Conservation (phyloP, 1,140 invertebrate genomes). For the Ladona fulva region DNA sequence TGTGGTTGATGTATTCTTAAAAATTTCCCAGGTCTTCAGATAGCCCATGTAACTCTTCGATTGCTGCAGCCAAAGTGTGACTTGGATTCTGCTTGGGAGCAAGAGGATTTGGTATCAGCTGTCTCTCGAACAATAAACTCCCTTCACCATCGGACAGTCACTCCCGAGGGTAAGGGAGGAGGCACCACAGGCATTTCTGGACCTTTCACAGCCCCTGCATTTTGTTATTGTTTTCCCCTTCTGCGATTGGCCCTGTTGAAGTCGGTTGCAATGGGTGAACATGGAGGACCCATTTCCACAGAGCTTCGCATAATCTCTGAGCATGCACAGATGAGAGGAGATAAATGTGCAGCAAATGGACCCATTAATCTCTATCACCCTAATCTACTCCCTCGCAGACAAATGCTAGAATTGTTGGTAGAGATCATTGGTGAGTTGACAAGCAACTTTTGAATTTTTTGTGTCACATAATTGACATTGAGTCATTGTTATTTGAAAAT, state of each 20-base stretch:
- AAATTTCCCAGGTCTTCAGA: constrained; percentile 31
- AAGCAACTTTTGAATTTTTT: neutral
- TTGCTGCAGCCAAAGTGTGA: constrained; percentile 68
- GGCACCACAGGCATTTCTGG: constrained; percentile 18
- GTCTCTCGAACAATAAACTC: constrained; percentile 49
- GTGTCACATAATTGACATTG: neutral
- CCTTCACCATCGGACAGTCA: constrained; percentile 44
- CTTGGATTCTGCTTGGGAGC: constrained; percentile 65
- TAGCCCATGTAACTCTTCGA: constrained; percentile 60
- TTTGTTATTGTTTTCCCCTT: constrained; percentile 76
- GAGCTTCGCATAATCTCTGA: constrained; percentile 60
- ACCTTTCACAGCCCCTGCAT: constrained; percentile 57
- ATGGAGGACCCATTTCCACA: constrained; percentile 50
- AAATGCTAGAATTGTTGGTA: constrained; percentile 72
- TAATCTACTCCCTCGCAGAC: constrained; percentile 62
- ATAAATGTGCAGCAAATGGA: constrained; percentile 22
- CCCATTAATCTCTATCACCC: constrained; percentile 51
- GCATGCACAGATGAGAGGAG: constrained; percentile 56
- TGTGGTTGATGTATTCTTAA: too few relatives aligned
- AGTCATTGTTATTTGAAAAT: too few relatives aligned
- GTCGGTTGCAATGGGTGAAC: constrained; percentile 30
- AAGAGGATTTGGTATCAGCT: constrained; percentile 53
- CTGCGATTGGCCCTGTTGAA: constrained; percentile 53
- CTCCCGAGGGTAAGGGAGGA: constrained; percentile 16
- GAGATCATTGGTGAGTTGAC: constrained; percentile 59